These are phyloP conservation scores for Ptiloglossa arizonensis DNA, from an alignment of 1,140 invertebrate genomes.

Conservation along the genomic window DNA sequence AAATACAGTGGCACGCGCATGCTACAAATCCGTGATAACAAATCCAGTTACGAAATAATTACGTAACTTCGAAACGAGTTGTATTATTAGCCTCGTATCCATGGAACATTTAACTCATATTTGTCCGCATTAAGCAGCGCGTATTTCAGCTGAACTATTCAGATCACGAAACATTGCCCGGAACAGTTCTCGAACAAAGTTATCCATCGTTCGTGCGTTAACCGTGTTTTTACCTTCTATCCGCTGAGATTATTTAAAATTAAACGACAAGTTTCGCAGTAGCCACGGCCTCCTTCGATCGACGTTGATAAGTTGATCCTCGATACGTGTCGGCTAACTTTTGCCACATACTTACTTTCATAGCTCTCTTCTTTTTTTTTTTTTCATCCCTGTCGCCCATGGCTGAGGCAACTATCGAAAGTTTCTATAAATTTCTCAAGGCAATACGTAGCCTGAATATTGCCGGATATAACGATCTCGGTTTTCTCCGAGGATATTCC, in stretches of 20 bases:
- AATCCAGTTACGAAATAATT: no score
- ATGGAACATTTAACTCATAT: background rate
- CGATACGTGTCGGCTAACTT: constrained; percentile 4
- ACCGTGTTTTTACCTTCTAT: background rate
- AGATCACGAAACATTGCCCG: background rate
- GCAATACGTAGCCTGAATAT: constrained; percentile 14
- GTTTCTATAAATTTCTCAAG: constrained; percentile 31
- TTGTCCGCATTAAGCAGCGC: background rate
- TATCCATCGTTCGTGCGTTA: background rate
- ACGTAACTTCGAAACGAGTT: background rate
- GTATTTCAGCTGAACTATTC: background rate
- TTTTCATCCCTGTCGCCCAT: background rate
- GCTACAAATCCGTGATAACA: no score
- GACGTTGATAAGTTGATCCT: background rate
- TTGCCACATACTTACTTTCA: background rate
- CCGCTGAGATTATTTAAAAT: background rate
- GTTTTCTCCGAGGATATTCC: constrained; percentile 11
- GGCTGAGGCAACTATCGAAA: constrained; percentile 13
- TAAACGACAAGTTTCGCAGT: background rate
- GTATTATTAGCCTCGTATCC: background rate
- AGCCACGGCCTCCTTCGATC: background rate
- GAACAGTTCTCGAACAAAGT: constrained; percentile 2
- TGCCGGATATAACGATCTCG: constrained; percentile 16
- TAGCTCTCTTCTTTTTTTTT: background rate
- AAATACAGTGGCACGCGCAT: no score